These are phyloP conservation scores for Alcedo quadribrachys DNA, from an alignment of 2,797 vertebrate species.

Conservation along the genomic window DNA sequence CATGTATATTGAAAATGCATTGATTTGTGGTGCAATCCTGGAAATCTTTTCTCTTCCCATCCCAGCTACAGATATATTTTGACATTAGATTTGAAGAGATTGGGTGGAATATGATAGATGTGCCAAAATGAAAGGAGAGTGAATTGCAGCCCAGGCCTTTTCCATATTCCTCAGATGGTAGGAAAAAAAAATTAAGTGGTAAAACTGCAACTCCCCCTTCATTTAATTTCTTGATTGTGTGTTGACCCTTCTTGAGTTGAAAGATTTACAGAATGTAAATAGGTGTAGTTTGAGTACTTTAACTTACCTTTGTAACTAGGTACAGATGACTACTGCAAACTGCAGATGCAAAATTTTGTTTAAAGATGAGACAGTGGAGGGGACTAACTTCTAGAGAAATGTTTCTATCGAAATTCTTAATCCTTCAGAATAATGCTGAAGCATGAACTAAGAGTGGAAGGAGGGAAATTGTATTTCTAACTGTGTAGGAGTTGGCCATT, in stretches of 20 bases:
- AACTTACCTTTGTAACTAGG: background rate
- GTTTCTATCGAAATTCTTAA: conserved; percentile 3
- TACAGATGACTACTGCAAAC: background rate
- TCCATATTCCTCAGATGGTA: background rate
- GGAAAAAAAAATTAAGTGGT: background rate
- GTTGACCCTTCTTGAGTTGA: background rate
- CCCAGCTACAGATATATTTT: background rate
- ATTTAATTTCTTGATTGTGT: background rate
- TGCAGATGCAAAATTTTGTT: background rate
- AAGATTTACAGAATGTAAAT: background rate
- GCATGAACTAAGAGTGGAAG: background rate
- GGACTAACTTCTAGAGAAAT: background rate
- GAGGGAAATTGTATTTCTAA: background rate
- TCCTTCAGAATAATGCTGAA: background rate
- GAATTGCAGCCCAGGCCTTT: background rate
- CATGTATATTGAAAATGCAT: background rate
- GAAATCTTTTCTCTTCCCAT: background rate
- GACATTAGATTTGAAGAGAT: background rate
- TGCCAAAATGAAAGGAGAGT: background rate
- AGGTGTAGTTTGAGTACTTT: background rate
- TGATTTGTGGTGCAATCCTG: background rate
- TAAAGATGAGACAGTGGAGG: background rate
- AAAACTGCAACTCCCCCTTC: background rate
- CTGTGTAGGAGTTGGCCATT: background rate
- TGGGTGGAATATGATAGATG: background rate